phyloP scores from a whole-genome alignment of 2,888 invertebrate species.

The Epiblema foenella region DNA sequence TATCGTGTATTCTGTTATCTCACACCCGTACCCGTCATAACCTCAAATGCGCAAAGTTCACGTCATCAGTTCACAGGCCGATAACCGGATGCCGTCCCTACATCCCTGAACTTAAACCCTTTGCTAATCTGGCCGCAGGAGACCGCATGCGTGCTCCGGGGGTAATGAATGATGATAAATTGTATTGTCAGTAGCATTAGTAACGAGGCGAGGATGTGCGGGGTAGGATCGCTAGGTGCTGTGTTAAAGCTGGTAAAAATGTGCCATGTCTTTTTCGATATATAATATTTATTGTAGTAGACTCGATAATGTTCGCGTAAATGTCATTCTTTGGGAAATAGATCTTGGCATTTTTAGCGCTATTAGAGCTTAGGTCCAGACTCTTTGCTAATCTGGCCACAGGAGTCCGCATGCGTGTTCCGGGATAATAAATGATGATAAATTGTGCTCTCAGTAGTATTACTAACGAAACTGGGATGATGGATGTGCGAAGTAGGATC shows the following conservation, averaged over 20 bases:
- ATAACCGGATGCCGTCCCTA: constrained; percentile 34
- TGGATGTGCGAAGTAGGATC: background rate
- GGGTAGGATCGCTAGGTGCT: constrained; percentile 1
- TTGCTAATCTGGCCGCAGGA: constrained; percentile 70
- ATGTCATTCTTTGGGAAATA: too few relatives aligned
- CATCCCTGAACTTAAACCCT: constrained; percentile 70
- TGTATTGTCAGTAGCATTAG: constrained; percentile 59
- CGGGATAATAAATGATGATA: constrained; percentile 79
- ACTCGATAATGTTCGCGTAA: too few relatives aligned
- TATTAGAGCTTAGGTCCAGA: constrained; percentile 50
- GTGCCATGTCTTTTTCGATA: background rate
- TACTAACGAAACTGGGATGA: constrained; percentile 42
- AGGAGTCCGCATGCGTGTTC: constrained; percentile 59
- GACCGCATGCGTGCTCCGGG: constrained; percentile 56
- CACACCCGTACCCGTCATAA: constrained; percentile 3
- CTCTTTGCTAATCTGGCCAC: constrained; percentile 73
- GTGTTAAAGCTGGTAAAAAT: background rate
- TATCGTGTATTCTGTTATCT: background rate
- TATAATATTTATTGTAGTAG: too few relatives aligned
- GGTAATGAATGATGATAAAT: constrained; percentile 82
- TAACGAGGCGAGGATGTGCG: constrained; percentile 41
- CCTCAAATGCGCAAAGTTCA: constrained; percentile 30
- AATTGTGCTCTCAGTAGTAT: constrained; percentile 66
- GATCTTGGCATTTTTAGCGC: too few relatives aligned
- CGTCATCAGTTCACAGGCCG: constrained; percentile 29